Base-by-base conservation (phyloP, 2,888 invertebrate species). In the Cacoxenus indagator region DNA sequence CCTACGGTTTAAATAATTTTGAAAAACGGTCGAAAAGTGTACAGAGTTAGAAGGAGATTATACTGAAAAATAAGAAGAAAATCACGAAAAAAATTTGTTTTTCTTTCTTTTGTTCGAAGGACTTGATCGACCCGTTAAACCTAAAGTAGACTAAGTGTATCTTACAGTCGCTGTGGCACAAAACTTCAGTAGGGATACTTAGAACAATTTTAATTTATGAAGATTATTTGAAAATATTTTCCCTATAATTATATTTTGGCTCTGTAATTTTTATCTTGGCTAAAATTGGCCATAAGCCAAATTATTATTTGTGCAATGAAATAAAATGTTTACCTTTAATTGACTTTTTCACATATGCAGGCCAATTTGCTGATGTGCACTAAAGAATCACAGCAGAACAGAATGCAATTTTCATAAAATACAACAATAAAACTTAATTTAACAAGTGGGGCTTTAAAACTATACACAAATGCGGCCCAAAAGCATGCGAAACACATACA, bases 321-420 rank as follows among this genome's bases (percentile, higher is more conserved):
- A 24, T 54, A 14, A 26, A 26, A 54, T 54, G 22, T 54, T 54
- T 57, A 29, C 17, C n/a, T 27, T 57, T 29, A 57, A 57, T 26
- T 29, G 29, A 57, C 57, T 57, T 57, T 57, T 57, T 57, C 57
- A 57, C 57, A 57, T 27, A n/a, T 14, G 19, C 57, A 57, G 24
- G 22, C 17, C 57, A 57, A 57, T 57, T 57, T 29, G 14, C 4
- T 37, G 2, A 6, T 54, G 14, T 19, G 11, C 48, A 48, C n/a
- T 4, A 54, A 24, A 54, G 26, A 54, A 54, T 22, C 22, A 22
- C 24, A 26, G 17, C 2, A 48, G 17, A 3, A 48, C 11, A 48
- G 17, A n/a, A 6, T 17, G 48, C 17, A 57, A 27, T 17, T 27
- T 27, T 27, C 8, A 57, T 27, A 29, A n/a, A 14, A 48, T 17